A percentile compares a stretch with the other conserved stretches of the same genome.
phyloP scores from a whole-genome alignment of 2,888 invertebrate species.

The Abscondita cerata region DNA sequence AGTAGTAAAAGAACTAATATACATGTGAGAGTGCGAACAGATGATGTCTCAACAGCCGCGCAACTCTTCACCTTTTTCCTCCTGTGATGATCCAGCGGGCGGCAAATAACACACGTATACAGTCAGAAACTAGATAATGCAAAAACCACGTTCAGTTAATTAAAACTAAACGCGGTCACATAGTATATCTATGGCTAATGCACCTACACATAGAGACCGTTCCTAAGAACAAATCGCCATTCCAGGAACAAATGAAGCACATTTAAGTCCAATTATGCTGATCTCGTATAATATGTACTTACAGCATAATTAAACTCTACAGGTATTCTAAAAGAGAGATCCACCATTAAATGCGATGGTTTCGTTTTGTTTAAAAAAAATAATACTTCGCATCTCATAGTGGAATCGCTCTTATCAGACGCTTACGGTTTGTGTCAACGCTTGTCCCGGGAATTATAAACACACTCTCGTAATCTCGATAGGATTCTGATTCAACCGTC shows the following conservation, averaged over 20 bases:
- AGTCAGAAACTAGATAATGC: slow-evolving; percentile 58
- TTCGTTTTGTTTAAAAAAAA: slow-evolving; percentile 6
- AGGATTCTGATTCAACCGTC: slow-evolving; percentile 67
- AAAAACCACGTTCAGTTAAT: slow-evolving; percentile 54
- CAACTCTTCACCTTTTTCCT: slow-evolving; percentile 70
- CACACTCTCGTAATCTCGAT: slow-evolving; percentile 78
- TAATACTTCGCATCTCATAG: slow-evolving; percentile 52
- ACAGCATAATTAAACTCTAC: slow-evolving; percentile 53
- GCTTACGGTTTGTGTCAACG: slow-evolving; percentile 70
- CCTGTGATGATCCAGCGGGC: slow-evolving; percentile 61
- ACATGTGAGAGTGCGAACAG: slow-evolving; percentile 59
- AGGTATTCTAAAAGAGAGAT: slow-evolving; percentile 49
- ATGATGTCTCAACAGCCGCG: slow-evolving; percentile 59
- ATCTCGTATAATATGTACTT: slow-evolving; percentile 19
- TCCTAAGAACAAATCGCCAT: slow-evolving; percentile 55
- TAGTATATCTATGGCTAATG: slow-evolving; percentile 43
- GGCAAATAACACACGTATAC: slow-evolving; percentile 59
- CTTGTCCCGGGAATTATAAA: slow-evolving; percentile 75
- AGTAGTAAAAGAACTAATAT: slow-evolving; percentile 54
- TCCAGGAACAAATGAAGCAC: slow-evolving; percentile 62
- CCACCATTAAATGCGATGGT: slow-evolving; percentile 51
- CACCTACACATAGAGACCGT: slow-evolving; percentile 56
- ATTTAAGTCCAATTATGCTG: slow-evolving; percentile 53
- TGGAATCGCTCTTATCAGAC: slow-evolving; percentile 49
- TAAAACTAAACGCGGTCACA: slow-evolving; percentile 33